Evolutionary conservation across 2,888 invertebrate species (phyloP), one percentile per base, ranked within the genome.

Genomic region (Gasteruption jaculator): DNA sequence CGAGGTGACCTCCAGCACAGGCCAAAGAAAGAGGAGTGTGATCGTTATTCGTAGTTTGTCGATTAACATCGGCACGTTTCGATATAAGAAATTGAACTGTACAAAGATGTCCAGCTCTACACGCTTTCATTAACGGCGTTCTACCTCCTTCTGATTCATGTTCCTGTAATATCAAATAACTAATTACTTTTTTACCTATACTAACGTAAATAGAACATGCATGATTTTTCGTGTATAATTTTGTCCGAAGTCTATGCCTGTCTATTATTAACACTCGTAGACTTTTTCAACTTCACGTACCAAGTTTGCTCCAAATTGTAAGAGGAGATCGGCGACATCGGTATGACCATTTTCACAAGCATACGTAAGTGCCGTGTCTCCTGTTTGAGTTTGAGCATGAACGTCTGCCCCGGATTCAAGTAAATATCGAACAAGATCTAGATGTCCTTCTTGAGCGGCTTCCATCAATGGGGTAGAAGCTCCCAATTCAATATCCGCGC

Each of bases 271-370:
- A 37, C 20, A 39, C 24, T 14, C 20, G 14, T 30, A 11, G 10
- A 15, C 22, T 30, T 5, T 26, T 14, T 21, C 30, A 25, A 32
- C 15, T 31, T 4, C 10, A 61, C 74, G 61, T 65, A 83, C 83
- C 63, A 96, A 74, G 72, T 90, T 85, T 38, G 95, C 96, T 54
- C 90, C 90, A 67, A 86, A 89, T 52, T 90, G 86, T 52, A 97
- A 76, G 43, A 99, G 78, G 46, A 93, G 80, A 72, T 94, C 92
- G 15, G 92, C 93, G 16, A 97, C 94, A 74, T 95, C 94, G 1
- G 94, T 94, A 74, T 97, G 96, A 0, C 97, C 97, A 76, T 96
- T 97, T 76, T 97, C 97, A 74, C 94, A 94, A 38, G 97, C 96
- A 75, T 96, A 95, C 42, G 94, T 95, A 45, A 99, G 77, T 38